phyloP scores from a whole-genome alignment of 2,797 vertebrate species.

The Onychomys torridus region DNA sequence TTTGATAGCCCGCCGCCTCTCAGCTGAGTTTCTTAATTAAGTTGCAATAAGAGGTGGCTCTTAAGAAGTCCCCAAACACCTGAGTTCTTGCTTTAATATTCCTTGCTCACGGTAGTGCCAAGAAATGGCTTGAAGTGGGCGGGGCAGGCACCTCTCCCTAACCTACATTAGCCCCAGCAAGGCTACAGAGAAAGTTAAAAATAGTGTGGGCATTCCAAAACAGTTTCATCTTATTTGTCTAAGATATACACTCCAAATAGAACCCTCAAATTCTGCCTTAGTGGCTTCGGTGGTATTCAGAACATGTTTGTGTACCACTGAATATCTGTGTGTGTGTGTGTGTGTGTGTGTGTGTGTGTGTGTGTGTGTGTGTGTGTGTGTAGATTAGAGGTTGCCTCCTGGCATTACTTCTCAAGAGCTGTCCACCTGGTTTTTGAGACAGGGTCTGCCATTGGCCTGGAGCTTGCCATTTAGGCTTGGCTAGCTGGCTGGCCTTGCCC shows the following conservation, averaged over 20 bases:
- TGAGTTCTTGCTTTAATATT: constrained; percentile 68
- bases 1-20: constrained; percentile 69
- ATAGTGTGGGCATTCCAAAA: background rate
- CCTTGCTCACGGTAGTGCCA: background rate
- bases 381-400: fast-evolving
- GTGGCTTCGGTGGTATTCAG: background rate
- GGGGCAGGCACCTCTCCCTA: background rate
- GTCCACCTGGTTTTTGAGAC: background rate
- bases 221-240: background rate
- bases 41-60: constrained; percentile 70
- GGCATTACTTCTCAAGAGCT: background rate
- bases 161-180: background rate
- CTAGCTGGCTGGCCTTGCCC: background rate
- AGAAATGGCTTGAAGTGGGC: background rate
- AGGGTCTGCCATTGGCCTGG: background rate
- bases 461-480: background rate
- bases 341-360: background rate
- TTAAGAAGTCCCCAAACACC: constrained; percentile 72
- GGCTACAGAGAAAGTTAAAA: background rate
- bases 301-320: background rate
- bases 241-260: background rate
- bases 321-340: background rate
- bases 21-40: constrained; percentile 78
- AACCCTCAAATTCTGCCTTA: background rate
- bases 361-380: background rate